Base-by-base conservation (phyloP, 2,113 vertebrate species). In the Pterocles burchelli region DNA sequence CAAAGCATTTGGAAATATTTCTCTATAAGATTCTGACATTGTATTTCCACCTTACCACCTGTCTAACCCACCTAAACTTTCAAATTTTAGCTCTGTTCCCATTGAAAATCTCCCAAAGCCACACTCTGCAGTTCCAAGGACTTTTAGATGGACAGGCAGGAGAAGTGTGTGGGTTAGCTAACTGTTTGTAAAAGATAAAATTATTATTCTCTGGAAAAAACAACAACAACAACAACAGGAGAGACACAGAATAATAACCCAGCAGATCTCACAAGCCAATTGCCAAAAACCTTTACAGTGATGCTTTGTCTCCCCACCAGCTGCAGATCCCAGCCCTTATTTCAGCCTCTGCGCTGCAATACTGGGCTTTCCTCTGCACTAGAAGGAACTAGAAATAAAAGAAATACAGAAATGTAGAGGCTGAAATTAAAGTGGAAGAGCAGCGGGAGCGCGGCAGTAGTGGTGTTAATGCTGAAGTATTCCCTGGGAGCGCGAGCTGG, bases 401-500 rank as follows among this genome's bases (percentile, higher is more conserved):
- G 73, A 62, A 58, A 76, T 62, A 54, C 4, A 31, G 61, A 33
- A 68, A 61, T 0, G 0, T 5, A 36, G 65, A 89, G 76, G 28
- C 81, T 80, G 81, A 55, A 92, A 93, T 90, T 26, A 14, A 85
- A 93, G 85, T 61, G 87, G 73, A 34, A 67, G 81, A 94, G 87
- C 85, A 84, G 78, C 6, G 63, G 94, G 90, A 96, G 88, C 43
- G 18, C 62, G 97, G 97, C 85, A 41, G 57, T 59, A 72, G 86
- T 9, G 33, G 96, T 97, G 97, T 97, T 97, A 92, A 97, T 95
- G 97, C 97, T 95, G 95, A 93, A 97, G 90, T 96, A 95, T 97
- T 97, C 98, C 97, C 95, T 52, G 87, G 95, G 96, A 96, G 97
- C 87, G 43, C 17, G 95, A 77, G 92, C 98, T 98, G 98, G 98